Conservation (phyloP, 2,797 vertebrate species). For the Anas georgica region DNA sequence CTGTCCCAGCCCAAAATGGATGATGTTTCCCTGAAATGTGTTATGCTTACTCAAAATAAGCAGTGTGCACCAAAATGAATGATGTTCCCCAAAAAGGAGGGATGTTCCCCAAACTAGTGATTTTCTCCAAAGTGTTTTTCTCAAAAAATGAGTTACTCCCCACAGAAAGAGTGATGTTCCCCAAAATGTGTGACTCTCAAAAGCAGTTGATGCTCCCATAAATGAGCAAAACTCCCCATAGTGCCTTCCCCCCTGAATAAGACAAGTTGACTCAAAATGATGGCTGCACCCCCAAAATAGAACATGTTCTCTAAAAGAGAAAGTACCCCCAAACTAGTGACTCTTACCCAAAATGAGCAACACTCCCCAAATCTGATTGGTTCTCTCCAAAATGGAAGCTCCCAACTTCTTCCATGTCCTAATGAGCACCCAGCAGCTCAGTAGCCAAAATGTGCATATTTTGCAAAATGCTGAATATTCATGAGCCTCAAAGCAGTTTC, state of each 20-base stretch:
- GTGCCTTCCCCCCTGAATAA: neutral
- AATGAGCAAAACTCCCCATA: neutral
- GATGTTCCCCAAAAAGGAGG: neutral
- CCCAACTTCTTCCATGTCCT: rapidly evolving
- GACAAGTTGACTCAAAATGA: neutral
- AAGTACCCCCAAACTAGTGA: neutral
- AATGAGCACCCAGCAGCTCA: neutral
- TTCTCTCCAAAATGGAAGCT: neutral
- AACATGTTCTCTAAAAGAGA: neutral
- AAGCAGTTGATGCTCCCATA: neutral
- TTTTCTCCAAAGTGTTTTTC: neutral
- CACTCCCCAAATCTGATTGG: neutral
- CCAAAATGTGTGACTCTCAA: neutral
- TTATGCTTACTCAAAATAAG: neutral
- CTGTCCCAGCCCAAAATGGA: neutral
- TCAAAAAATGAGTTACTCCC: too few relatives aligned
- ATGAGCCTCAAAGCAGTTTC: neutral
- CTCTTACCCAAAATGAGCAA: neutral
- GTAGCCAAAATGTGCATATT: neutral
- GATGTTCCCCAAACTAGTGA: neutral
- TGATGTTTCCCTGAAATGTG: neutral
- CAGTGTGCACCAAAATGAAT: neutral
- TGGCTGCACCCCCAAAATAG: neutral
- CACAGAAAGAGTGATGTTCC: neutral
- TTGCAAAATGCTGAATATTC: neutral